Conservation (phyloP, 2,797 vertebrate genomes). For the Sitta carolinensis region DNA sequence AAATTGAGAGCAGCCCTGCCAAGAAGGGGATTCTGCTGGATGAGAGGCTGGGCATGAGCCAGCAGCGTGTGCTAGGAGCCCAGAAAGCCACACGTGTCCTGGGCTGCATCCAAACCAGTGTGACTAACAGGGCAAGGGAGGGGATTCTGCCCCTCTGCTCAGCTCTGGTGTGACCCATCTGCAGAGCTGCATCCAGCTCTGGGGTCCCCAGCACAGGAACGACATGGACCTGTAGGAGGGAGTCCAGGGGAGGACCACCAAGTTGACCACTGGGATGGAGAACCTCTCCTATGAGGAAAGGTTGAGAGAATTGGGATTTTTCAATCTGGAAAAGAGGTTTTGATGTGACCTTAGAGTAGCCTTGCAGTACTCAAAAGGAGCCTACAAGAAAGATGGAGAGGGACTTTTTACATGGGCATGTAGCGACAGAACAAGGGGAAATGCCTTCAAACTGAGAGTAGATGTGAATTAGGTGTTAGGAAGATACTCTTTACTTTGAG, state of each 20-base stretch:
- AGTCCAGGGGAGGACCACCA: neutral
- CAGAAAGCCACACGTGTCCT: neutral
- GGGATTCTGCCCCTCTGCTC: neutral
- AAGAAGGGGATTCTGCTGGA: neutral
- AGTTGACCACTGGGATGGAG: neutral
- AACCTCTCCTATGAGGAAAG: neutral
- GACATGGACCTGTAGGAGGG: rapidly evolving
- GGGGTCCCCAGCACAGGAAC: neutral
- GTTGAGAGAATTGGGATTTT: neutral
- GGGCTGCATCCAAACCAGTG: neutral
- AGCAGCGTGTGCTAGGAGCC: neutral
- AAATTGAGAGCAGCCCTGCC: neutral
- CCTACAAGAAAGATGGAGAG: neutral
- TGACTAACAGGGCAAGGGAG: rapidly evolving
- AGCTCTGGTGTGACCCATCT: neutral
- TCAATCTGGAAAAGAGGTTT: neutral
- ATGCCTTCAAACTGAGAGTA: neutral
- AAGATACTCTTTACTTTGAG: neutral
- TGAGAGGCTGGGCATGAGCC: neutral
- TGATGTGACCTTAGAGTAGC: neutral
- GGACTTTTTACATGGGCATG: neutral
- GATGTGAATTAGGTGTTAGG: neutral
- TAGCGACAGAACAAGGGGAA: neutral
- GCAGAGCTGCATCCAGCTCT: neutral
- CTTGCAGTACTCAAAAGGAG: neutral